These are phyloP conservation scores for Parazoanthus darwini DNA, from an alignment of 92 coral and sea anemone species.

Conservation along the genomic window DNA sequence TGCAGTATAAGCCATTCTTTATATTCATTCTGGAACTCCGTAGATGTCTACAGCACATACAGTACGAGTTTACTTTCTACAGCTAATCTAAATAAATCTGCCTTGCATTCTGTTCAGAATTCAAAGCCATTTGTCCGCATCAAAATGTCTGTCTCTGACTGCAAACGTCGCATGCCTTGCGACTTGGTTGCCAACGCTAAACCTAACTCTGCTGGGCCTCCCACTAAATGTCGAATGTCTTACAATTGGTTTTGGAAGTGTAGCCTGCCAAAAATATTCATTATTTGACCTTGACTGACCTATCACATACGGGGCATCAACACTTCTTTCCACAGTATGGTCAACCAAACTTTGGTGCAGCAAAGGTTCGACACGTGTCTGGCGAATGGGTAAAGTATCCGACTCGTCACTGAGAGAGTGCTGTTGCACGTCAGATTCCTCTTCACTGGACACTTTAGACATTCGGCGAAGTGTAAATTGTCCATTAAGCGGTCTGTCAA, in stretches of 20 bases:
- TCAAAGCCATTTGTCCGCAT: constrained; percentile 16
- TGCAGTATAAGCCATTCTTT: background rate
- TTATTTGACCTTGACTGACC: constrained; percentile 69
- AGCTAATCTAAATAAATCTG: background rate
- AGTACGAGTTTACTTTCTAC: too few species aligned
- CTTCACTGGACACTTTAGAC: constrained; percentile 25
- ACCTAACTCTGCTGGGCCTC: constrained; percentile 5
- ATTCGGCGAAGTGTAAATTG: constrained; percentile 16
- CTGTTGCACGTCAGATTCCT: constrained; percentile 40
- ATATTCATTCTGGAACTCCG: background rate
- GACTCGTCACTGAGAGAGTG: constrained; percentile 57
- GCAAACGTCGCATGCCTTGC: constrained; percentile 34
- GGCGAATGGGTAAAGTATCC: constrained; percentile 29
- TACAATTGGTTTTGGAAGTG: constrained; percentile 3
- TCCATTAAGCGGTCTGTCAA: constrained; percentile 20
- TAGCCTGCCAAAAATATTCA: background rate
- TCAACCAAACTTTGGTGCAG: constrained; percentile 47
- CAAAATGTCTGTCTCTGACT: constrained; percentile 6
- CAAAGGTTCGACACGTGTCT: constrained; percentile 14
- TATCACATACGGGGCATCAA: constrained; percentile 82
- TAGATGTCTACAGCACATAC: background rate
- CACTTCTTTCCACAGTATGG: constrained; percentile 56
- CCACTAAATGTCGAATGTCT: constrained; percentile 17
- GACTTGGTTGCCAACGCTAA: background rate
- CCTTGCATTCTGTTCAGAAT: background rate